Evolutionary conservation across 2,797 vertebrate genomes (phyloP).

Genomic region (Peromyscus nudipes): DNA sequence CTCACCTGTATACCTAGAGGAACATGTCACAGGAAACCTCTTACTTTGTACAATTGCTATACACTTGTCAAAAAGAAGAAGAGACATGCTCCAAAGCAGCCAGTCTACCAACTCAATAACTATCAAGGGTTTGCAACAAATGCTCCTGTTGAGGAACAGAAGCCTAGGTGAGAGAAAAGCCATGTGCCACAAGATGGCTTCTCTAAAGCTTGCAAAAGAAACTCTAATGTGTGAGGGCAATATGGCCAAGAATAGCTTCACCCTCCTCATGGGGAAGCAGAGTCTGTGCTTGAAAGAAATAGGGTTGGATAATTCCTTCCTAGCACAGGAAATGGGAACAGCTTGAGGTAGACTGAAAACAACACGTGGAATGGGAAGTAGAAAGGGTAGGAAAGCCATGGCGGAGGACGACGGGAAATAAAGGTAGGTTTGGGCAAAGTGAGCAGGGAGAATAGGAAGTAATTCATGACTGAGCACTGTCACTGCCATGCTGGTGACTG

Average conservation of each 20-base stretch:
- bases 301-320: background rate
- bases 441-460: background rate
- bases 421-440: background rate
- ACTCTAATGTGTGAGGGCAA: background rate
- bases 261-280: background rate
- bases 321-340: background rate
- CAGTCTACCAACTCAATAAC: background rate
- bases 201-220: slow-evolving; percentile 12
- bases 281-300: background rate
- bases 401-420: background rate
- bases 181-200: background rate
- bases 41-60: background rate
- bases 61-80: background rate
- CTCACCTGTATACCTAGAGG: accelerated
- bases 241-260: background rate
- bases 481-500: background rate
- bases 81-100: background rate
- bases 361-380: background rate
- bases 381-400: background rate
- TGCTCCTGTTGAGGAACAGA: background rate
- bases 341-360: background rate
- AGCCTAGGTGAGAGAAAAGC: background rate
- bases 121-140: slow-evolving; percentile 16
- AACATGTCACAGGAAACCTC: background rate
- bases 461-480: background rate